phyloP scores from a whole-genome alignment of 2,113 vertebrate species.

The Sinocyclocheilus maitianheensis region DNA sequence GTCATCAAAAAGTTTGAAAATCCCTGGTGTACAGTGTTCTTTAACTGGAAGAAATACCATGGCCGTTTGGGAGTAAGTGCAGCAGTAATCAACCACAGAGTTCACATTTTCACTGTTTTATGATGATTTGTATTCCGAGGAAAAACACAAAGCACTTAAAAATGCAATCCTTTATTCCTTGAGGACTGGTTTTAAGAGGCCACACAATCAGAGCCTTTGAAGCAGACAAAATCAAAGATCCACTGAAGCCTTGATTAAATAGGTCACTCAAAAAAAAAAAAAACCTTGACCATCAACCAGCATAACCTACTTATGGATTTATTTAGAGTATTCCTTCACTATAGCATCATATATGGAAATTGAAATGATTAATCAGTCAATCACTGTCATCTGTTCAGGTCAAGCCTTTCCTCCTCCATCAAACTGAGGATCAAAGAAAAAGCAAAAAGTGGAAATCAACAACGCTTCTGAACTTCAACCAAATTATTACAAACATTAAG shows the following conservation, averaged over 20 bases:
- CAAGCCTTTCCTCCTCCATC: too few relatives aligned
- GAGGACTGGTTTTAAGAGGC: conserved; percentile 23
- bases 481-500: neutral
- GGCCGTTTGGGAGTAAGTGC: neutral
- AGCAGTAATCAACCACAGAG: neutral
- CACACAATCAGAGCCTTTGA: conserved; percentile 23
- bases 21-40: neutral
- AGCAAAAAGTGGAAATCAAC: neutral
- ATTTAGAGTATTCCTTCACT: neutral
- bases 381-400: neutral
- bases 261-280: neutral
- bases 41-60: neutral
- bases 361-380: neutral
- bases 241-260: conserved; percentile 13
- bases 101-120: neutral
- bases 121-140: conserved; percentile 29
- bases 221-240: conserved; percentile 30
- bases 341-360: neutral
- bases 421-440: too few relatives aligned
- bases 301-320: neutral
- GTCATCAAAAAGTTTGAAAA: neutral
- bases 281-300: neutral
- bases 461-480: neutral
- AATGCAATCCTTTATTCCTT: neutral
- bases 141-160: conserved; percentile 24